These are phyloP conservation scores for Actinernus sp. DNA, from an alignment of 92 coral and sea anemone genomes.

Conservation along the genomic window DNA sequence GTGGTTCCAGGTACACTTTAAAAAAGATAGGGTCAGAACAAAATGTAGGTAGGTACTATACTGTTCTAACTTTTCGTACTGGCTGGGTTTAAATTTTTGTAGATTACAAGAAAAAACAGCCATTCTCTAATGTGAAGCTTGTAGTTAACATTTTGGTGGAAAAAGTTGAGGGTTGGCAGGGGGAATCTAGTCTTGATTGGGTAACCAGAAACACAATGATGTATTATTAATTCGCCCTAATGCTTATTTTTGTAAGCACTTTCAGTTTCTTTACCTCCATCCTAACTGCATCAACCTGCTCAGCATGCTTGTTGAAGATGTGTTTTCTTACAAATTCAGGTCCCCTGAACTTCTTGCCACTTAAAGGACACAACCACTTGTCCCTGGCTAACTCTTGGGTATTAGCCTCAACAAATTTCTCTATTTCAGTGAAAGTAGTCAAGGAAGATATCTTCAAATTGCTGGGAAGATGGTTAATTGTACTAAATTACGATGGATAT, in stretches of 20 bases:
- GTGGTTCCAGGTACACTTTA: too few relatives aligned
- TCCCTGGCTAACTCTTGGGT: conserved; percentile 97
- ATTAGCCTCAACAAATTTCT: conserved; percentile 95
- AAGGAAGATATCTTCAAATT: conserved; percentile 74
- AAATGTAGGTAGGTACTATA: too few relatives aligned
- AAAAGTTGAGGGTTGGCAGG: too few relatives aligned
- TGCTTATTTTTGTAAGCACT: background rate
- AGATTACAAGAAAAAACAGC: too few relatives aligned
- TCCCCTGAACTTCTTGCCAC: conserved; percentile 98
- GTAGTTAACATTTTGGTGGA: too few relatives aligned
- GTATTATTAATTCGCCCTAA: background rate
- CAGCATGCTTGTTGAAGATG: conserved; percentile 97
- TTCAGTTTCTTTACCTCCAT: conserved; percentile 95
- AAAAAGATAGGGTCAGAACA: too few relatives aligned
- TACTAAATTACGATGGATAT: too few relatives aligned
- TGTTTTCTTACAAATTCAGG: conserved; percentile 98
- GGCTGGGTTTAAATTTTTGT: too few relatives aligned
- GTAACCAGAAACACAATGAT: too few relatives aligned
- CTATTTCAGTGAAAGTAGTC: conserved; percentile 84
- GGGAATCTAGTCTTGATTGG: too few relatives aligned
- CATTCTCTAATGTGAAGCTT: background rate
- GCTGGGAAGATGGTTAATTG: too few relatives aligned
- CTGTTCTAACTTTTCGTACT: too few relatives aligned
- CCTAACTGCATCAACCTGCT: conserved; percentile 91
- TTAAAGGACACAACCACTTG: conserved; percentile 97